Percentiles rank a stretch among this genome's conserved stretches.
Conservation (phyloP, 2,888 invertebrate species). For the Agrotis puta region DNA sequence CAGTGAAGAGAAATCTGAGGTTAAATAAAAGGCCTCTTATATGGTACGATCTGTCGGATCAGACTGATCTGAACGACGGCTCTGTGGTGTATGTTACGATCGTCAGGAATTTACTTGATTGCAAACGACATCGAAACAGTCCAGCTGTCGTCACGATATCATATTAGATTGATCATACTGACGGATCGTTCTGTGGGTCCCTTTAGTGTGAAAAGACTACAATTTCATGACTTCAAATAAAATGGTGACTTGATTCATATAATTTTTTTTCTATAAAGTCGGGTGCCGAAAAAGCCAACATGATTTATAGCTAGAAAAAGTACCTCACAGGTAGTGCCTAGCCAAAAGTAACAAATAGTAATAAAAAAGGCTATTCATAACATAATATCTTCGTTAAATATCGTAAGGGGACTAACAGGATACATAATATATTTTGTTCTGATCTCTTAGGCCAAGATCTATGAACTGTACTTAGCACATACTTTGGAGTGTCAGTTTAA, state of each 20-base stretch:
- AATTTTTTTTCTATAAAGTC: neutral
- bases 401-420: neutral
- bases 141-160: too few relatives aligned
- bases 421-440: constrained; percentile 6
- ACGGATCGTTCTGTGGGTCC: too few relatives aligned
- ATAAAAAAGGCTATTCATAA: constrained; percentile 6
- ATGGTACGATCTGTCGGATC: too few relatives aligned
- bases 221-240: too few relatives aligned
- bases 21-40: too few relatives aligned
- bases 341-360: constrained; percentile 2
- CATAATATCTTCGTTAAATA: constrained; percentile 45
- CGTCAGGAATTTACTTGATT: too few relatives aligned
- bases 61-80: too few relatives aligned
- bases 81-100: too few relatives aligned
- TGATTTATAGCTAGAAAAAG: neutral
- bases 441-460: neutral
- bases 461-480: neutral
- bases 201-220: too few relatives aligned
- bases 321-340: constrained; percentile 33
- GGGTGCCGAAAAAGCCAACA: neutral
- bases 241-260: neutral
- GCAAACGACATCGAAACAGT: too few relatives aligned
- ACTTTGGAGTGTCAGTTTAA: neutral
- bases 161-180: too few relatives aligned
- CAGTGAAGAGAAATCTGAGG: too few relatives aligned